Evolutionary conservation across 2,113 vertebrate species (phyloP).

Genomic region (Nipponia nippon): DNA sequence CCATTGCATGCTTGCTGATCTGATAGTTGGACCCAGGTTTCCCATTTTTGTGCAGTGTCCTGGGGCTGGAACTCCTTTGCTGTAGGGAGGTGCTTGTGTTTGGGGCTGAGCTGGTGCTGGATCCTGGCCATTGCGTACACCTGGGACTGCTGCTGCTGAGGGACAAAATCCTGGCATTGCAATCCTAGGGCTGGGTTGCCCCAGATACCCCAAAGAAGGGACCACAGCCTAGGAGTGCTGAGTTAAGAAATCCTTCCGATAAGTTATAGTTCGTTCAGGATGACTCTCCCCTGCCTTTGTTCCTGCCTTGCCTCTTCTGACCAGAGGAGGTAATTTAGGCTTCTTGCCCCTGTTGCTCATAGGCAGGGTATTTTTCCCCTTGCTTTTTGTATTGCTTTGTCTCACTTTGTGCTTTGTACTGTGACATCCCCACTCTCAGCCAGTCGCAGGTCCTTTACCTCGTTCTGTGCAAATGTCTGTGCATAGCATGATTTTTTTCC

Average conservation of each 20-base stretch:
- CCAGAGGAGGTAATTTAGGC: background rate
- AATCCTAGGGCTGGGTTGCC: background rate
- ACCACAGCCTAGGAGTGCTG: background rate
- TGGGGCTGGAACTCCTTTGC: background rate
- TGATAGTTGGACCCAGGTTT: background rate
- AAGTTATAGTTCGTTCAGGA: background rate
- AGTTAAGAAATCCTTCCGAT: background rate
- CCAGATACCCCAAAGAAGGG: background rate
- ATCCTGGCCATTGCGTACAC: background rate
- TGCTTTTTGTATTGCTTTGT: background rate
- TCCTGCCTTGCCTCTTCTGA: background rate
- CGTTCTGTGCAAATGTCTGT: background rate
- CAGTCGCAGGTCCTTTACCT: background rate
- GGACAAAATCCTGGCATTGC: background rate
- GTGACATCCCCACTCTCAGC: background rate
- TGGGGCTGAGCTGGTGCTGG: background rate
- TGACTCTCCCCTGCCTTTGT: background rate
- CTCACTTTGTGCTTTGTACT: background rate
- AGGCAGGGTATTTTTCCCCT: background rate
- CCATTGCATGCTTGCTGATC: background rate
- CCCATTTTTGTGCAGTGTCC: background rate
- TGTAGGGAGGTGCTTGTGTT: background rate
- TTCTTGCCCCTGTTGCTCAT: fast-evolving
- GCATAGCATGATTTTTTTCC: background rate
- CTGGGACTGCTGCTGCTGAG: background rate